Base-by-base conservation (phyloP, 1,140 invertebrate species). In the Drosophila pectinifera region DNA sequence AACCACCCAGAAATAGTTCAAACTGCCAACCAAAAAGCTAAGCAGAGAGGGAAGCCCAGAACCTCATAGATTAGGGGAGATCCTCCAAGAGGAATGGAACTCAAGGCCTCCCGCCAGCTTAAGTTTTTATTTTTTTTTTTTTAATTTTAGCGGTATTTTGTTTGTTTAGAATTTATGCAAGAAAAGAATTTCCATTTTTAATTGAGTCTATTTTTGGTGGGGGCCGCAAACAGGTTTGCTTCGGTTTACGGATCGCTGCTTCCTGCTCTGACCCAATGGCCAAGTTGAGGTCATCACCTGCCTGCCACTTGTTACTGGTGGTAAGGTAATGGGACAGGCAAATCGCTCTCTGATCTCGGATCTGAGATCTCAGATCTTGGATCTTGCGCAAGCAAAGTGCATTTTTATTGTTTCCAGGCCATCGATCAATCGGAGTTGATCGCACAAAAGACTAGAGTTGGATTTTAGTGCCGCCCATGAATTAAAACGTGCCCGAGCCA, bases 391-490 rank as follows among this genome's bases (percentile, higher is more conserved):
- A 77, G 16, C 6, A 11, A 39, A 53, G 45, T 58, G 62, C 73
- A 77, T 48, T 77, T 57, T 42, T 34, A 39, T 61, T 54, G 55
- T 73, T 51, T 39, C 34, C 61, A 62, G 38, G 38, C 42, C 53
- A 69, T 69, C 56, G 64, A 65, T 62, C 53, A 22, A 8, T 31
- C 24, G 8, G 38, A 68, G 39, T 57, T 31, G 41, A 43, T 69
- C 22, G 65, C 59, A 62, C 64, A 67, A 59, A 11, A 57, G 54
- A 14, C 31, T 55, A 43, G 28, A 57, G 77, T 68, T 76, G 80
- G 76, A 69, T 67, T 78, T 69, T 77, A 51, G 73, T 75, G 82
- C 78, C 64, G 78, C 82, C 82, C 82, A 78, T 78, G 78, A 75
- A 78, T 86, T 70, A 75, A 78, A 62, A 67, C 62, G 53, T 53